Evolutionary conservation across 2,797 vertebrate species (phyloP), one percentile per base, ranked within the genome.

Genomic region (Crossoptilon crossoptilon): DNA sequence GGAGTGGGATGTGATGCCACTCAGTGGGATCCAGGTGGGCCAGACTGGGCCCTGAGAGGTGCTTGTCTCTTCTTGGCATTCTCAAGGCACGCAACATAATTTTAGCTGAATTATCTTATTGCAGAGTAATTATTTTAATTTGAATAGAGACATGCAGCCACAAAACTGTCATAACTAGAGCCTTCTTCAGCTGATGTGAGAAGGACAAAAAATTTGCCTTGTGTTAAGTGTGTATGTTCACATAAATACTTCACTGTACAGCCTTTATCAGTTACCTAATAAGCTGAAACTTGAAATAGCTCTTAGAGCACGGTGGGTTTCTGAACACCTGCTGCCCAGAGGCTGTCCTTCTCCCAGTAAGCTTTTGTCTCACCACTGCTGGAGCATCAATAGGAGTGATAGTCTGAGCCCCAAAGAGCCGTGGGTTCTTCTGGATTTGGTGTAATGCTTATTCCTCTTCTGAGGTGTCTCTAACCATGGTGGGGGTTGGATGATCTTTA

Each of bases 141-240:
- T 78, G 71, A 72, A 44, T 67, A 35, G 81, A 91, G 86, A 22
- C 76, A 84, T 92, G 87, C 39, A 41, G 53, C 66, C 35, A 44
- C n/a, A 48, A 66, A 94, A 37, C 75, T 88, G 58, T 87, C 91
- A 81, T 91, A 84, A 91, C 91, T 83, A 74, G 90, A 88, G 56
- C 87, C 31, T 39, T 96, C 87, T 90, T 95, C 66, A 90, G 84
- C 75, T 94, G 64, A 75, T 94, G 44, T 84, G 91, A 93, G 63
- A 92, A 95, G 44, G 82, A 58, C 78, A 91, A 84, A 89, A 67
- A 49, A 41, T 58, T 88, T 66, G 37, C 59, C 58, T 74, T 80
- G 51, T 64, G 83, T 89, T 48, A 75, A 85, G 80, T 66, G 43
- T 0, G 0, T 79, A 31, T 66, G 46, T 88, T 88, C 84, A 48